These are phyloP conservation scores for Myripristis jacobus DNA, from an alignment of 2,797 vertebrate species.

Conservation along the genomic window DNA sequence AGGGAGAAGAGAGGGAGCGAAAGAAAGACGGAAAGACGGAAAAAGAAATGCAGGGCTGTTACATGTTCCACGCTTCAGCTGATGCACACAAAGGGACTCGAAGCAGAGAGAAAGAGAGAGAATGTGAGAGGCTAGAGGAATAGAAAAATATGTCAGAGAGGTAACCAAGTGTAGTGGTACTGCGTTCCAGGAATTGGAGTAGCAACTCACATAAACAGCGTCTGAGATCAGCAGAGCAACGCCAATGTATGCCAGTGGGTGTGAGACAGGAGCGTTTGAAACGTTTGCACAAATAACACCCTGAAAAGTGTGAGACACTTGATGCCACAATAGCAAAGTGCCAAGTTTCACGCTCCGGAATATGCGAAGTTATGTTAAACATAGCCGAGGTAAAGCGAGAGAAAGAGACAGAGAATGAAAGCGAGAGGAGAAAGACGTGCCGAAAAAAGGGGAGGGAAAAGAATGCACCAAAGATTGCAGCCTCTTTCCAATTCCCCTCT, in stretches of 20 bases:
- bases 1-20: slow-evolving; percentile 33
- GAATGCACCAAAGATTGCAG: slow-evolving; percentile 51
- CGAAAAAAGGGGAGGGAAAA: slow-evolving; percentile 11
- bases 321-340: slow-evolving; percentile 4
- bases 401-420: slow-evolving; percentile 26
- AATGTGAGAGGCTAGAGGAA: slow-evolving; percentile 47
- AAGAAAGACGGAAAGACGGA: neutral
- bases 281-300: neutral
- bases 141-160: slow-evolving; percentile 77
- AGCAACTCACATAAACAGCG: slow-evolving; percentile 43
- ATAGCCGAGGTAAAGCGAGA: slow-evolving; percentile 5
- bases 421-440: slow-evolving; percentile 34
- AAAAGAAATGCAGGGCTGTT: slow-evolving; percentile 40
- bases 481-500: slow-evolving; percentile 27
- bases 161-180: slow-evolving; percentile 73
- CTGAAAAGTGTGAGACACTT: neutral
- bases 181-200: slow-evolving; percentile 52
- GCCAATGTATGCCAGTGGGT: neutral
- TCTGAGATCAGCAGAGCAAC: slow-evolving; percentile 60
- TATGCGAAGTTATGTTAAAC: neutral
- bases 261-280: neutral
- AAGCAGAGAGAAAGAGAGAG: slow-evolving; percentile 34
- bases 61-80: slow-evolving; percentile 45
- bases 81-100: slow-evolving; percentile 42
- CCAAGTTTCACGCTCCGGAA: slow-evolving; percentile 26